These are phyloP conservation scores for Muntiacus reevesi DNA, from an alignment of 2,113 vertebrate genomes.

Conservation along the genomic window DNA sequence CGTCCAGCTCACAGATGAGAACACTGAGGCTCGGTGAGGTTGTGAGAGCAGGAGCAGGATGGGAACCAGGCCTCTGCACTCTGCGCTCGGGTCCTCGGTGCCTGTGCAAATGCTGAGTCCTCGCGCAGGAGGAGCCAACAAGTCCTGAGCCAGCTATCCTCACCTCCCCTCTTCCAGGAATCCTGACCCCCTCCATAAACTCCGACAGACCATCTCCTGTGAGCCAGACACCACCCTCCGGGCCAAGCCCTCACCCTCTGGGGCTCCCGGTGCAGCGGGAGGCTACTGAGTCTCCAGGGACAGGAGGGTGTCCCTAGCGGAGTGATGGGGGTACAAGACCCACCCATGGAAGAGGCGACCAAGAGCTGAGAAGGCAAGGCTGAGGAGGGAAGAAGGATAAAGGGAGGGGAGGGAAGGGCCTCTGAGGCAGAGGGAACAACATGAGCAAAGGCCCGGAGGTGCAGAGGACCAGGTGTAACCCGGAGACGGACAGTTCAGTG, in stretches of 20 bases:
- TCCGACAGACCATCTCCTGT: neutral
- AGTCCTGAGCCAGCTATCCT: neutral
- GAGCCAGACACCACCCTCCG: neutral
- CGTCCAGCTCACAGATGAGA: neutral
- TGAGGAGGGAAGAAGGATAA: no score
- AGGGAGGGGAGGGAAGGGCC: neutral
- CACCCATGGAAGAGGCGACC: neutral
- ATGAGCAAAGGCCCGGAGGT: neutral
- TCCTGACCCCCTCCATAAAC: neutral
- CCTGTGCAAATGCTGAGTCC: fast-evolving
- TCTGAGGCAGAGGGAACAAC: neutral
- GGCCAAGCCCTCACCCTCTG: neutral
- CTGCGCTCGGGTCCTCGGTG: fast-evolving
- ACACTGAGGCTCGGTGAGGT: fast-evolving
- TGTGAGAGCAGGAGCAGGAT: fast-evolving
- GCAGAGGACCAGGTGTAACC: neutral
- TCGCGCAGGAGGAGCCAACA: fast-evolving
- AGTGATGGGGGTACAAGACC: neutral
- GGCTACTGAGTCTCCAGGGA: neutral
- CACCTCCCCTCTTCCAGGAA: neutral
- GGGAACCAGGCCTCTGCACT: neutral
- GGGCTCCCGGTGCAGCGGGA: fast-evolving
- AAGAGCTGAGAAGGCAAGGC: neutral
- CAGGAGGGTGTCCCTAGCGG: fast-evolving
- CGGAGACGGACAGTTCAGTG: no score